These are phyloP conservation scores for Platycnemis pennipes DNA, from an alignment of 2,888 invertebrate genomes.

Conservation along the genomic window DNA sequence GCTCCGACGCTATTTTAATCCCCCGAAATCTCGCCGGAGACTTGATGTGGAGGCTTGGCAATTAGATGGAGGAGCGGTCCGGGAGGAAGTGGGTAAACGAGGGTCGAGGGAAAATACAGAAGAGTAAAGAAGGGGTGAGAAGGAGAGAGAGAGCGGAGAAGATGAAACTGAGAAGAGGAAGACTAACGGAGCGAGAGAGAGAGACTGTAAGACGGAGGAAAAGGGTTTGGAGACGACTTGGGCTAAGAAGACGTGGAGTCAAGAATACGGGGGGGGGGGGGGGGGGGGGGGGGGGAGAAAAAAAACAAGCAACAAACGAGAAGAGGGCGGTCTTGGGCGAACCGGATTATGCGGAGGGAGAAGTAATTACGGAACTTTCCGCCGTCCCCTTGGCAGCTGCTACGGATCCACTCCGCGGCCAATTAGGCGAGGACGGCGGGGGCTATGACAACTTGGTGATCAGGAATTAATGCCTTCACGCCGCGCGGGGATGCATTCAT, in stretches of 20 bases:
- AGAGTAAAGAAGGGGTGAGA: not conserved
- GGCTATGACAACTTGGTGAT: not conserved
- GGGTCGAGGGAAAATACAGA: too few species aligned
- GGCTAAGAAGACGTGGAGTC: not conserved
- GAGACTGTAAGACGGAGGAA: not conserved
- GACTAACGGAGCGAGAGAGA: not conserved
- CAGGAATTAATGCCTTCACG: not conserved
- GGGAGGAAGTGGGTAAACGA: not conserved
- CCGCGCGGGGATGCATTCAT: constrained; percentile 15
- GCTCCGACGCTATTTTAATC: not conserved
- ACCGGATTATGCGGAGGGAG: not conserved
- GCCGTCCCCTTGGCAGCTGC: not conserved
- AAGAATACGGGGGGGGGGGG: not conserved
- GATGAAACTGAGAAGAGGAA: not conserved
- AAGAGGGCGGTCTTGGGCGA: not conserved
- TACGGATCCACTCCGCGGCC: constrained; percentile 1
- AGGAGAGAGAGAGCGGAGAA: not conserved
- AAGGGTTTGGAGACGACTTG: not conserved
- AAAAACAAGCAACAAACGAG: not conserved
- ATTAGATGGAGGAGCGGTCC: not conserved
- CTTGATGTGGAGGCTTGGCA: not conserved
- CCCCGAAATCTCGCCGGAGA: not conserved
- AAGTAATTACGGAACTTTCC: constrained; percentile 7
- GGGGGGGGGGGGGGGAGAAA: not conserved
- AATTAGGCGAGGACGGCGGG: constrained; percentile 11